A percentile compares a stretch with the other conserved stretches of the same genome.
These are phyloP conservation scores for Podargus strigoides DNA, from an alignment of 2,797 vertebrate genomes.

Conservation along the genomic window DNA sequence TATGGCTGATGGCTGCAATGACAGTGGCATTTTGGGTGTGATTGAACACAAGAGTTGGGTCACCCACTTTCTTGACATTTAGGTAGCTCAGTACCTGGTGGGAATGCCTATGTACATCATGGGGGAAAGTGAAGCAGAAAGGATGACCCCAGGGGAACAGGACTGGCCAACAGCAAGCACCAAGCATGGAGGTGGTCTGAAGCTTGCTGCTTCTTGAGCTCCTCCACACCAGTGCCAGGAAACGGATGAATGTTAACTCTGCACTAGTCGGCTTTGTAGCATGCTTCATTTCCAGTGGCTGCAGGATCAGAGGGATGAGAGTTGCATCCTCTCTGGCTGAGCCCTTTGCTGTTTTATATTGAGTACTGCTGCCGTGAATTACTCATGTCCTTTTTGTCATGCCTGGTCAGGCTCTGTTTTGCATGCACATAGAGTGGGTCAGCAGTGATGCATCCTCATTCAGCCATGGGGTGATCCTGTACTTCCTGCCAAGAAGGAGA, in stretches of 20 bases:
- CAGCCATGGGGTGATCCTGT: neutral
- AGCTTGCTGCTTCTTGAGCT: neutral
- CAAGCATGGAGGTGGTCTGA: neutral
- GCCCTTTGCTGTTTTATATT: neutral
- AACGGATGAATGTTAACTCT: neutral
- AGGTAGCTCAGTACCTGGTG: neutral
- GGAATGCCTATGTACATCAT: neutral
- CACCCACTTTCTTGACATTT: neutral
- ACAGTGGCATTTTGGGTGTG: neutral
- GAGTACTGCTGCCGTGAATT: neutral
- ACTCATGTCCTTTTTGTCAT: accelerated
- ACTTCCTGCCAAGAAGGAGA: neutral
- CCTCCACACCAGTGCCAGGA: neutral
- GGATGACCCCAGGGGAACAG: neutral
- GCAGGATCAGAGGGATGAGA: neutral
- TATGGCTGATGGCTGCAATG: neutral
- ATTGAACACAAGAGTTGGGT: neutral
- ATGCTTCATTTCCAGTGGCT: neutral
- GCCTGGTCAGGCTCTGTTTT: neutral
- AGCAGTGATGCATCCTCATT: neutral
- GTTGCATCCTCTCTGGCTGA: neutral
- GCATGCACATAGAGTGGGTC: accelerated
- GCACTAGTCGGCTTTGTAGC: neutral
- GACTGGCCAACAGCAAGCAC: neutral
- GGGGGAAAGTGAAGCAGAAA: neutral